Base-by-base conservation (phyloP, 2,113 vertebrate species). In the Brachyhypopomus gauderio region DNA sequence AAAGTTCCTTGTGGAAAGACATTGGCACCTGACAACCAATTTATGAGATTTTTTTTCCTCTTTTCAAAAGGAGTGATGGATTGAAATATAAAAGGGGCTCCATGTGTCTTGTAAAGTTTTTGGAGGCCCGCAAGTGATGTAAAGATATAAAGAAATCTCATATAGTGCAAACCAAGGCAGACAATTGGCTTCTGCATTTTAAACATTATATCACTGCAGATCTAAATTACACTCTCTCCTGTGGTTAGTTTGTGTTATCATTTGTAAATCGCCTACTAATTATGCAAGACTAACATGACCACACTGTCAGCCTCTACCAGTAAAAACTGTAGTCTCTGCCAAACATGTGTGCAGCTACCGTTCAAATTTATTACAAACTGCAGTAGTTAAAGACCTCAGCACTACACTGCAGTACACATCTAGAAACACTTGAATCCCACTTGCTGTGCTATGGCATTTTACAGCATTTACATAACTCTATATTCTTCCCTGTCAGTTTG, bases 321-420 rank as follows among this genome's bases (percentile, higher is more conserved):
- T 67, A 48, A 70, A 89, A 87, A 85, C 81, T 86, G 69, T 78
- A 87, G 80, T 83, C 80, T 81, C 86, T 72, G 85, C 85, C 88
- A 88, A 82, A 86, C 80, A 81, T 74, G 3, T 58, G 48, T 60
- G 34, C 48, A 17, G 66, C 64, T 60, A 60, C 17, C 27, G 66
- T 38, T 17, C 60, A 71, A 22, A 72, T 60, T 60, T 22, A 41
- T 14, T 70, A 20, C 77, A 45, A 60, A 69, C 64, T 41, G 7
- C 20, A 62, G 56, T 23, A 30, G 25, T 69, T 5, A 69, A n/a
- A 70, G 30, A 19, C 64, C 64, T 36, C 48, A 30, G 27, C 23
- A 52, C 17, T 56, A 16, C 34, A 30, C 14, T 3, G 11, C 63
- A 11, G 9, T 20, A 36, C 64, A 67, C 17, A 2, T 67, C 36